Evolutionary conservation across 2,888 invertebrate genomes (phyloP).

Genomic region (Lochmaea crataegi): DNA sequence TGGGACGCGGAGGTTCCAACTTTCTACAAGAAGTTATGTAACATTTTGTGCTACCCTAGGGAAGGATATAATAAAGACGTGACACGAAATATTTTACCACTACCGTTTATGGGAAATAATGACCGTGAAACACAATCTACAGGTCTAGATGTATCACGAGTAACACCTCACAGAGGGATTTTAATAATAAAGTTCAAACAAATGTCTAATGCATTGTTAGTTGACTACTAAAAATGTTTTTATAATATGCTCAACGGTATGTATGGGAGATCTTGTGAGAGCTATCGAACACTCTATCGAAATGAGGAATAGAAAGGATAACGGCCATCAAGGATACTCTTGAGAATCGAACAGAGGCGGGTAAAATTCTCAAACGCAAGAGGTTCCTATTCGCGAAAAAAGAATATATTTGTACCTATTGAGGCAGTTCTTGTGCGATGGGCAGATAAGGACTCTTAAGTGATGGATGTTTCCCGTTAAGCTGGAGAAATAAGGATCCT

Average conservation of each 20-base stretch:
- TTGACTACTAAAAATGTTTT: slow-evolving; percentile 46
- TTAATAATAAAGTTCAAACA: too few relatives aligned
- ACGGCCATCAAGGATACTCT: slow-evolving; percentile 56
- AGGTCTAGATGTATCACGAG: slow-evolving; percentile 42
- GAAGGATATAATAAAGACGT: slow-evolving; percentile 67
- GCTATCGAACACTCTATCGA: slow-evolving; percentile 43
- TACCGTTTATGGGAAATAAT: slow-evolving; percentile 64
- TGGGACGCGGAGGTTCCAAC: slow-evolving; percentile 59
- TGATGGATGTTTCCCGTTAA: too few relatives aligned
- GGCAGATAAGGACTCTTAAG: too few relatives aligned
- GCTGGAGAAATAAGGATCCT: too few relatives aligned
- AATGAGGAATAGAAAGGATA: slow-evolving; percentile 57
- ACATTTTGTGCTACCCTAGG: slow-evolving; percentile 64
- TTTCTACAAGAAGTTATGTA: slow-evolving; percentile 67
- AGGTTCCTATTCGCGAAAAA: background rate
- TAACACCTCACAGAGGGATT: too few relatives aligned
- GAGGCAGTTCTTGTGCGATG: too few relatives aligned
- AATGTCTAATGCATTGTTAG: too few relatives aligned
- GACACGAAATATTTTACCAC: slow-evolving; percentile 63
- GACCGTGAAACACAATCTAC: slow-evolving; percentile 47
- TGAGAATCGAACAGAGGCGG: slow-evolving; percentile 51
- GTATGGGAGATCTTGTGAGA: slow-evolving; percentile 43
- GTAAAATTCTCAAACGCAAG: background rate
- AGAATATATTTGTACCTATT: too few relatives aligned
- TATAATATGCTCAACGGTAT: slow-evolving; percentile 54